Base-by-base conservation (phyloP, 2,113 vertebrate genomes). In the Peromyscus leucopus region DNA sequence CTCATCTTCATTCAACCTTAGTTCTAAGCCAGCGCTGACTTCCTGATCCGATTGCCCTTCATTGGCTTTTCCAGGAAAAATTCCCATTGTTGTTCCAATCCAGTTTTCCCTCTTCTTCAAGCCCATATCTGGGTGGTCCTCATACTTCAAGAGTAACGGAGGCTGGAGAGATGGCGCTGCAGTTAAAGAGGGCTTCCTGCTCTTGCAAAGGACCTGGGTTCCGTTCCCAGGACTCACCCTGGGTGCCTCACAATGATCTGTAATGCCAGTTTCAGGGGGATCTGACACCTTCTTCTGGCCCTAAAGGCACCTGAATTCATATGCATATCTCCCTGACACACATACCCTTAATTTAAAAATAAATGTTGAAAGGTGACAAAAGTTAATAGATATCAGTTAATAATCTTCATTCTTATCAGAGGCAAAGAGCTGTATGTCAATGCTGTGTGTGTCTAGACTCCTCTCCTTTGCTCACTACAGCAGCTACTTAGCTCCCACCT, bases 101-200 rank as follows among this genome's bases (percentile, higher is more conserved):
- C 92, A 42, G 86, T 90, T 80, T n/a, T 90, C 42, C 17, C 28
- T 78, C 21, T 78, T 79, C 92, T 69, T 78, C 72, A 94, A 96
- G 72, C 8, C 24, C 24, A 13, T 33, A 61, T 10, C 46, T 87
- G 89, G 17, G 19, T 79, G 76, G 4, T 26, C 26, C 33, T 80
- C 36, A 3, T 46, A 28, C 57, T 67, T 69, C 36, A 88, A 74
- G 72, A 15, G 26, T 67, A 85, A 46, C 12, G 61, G 39, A 31
- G 46, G 39, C 31, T 67, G 83, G 28, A 86, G 83, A 67, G 83
- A 33, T 67, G 59, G 61, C 84, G 33, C 6, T 5, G 42, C 7
- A 6, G 61, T 67, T 21, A 67, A 33, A 48, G 84, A 67, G 42
- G 19, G 0, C 61, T 86, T 67, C 16, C 42, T 86, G 63, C 61